Evolutionary conservation across 2,797 vertebrate genomes (phyloP), one percentile per base, ranked within the genome.

Genomic region (Erithacus rubecula): DNA sequence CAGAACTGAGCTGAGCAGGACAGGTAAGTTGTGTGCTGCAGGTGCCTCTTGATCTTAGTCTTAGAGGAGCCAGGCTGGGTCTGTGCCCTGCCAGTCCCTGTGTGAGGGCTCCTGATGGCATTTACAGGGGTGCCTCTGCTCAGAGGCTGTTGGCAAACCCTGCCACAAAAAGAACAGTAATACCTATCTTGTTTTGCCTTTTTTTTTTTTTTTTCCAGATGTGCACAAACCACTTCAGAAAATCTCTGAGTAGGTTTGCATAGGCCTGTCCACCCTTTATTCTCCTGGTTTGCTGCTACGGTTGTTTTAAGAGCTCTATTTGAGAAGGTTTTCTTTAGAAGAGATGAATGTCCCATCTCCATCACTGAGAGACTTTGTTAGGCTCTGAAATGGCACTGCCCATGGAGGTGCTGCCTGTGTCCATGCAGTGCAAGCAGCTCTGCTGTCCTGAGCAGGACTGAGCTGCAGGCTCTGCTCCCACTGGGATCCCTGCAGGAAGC

Each of bases 231-330:
- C 93, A 75, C 94, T 96, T 93, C 84, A 96, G 94, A 95, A 92
- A 96, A 81, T 95, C 93, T 93, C 86, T 95, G 91, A 95, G 92
- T 96, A 96, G 96, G 93, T 95, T 96, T 96, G 79, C 84, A 41
- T 92, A 95, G 96, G 90, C 93, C 90, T 77, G 68, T 78, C 92
- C 89, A 90, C 83, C 88, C 87, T 91, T 93, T 94, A 67, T 55
- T 62, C 93, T 79, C 6, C 92, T 37, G 93, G 79, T 77, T 95
- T 94, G 94, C 90, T 91, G 89, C 95, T 93, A 51, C 60, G 16
- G 41, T 88, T 94, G 75, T 91, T 94, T 70, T 62, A 65, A 91
- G 93, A 95, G 82, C 64, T 89, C 36, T 91, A 0, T 88, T 69
- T 88, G 56, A 55, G 88, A 93, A 93, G 90, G 82, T 92, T 87